Conservation (phyloP, 92 coral and sea anemone genomes). For the Porites cylindrica region DNA sequence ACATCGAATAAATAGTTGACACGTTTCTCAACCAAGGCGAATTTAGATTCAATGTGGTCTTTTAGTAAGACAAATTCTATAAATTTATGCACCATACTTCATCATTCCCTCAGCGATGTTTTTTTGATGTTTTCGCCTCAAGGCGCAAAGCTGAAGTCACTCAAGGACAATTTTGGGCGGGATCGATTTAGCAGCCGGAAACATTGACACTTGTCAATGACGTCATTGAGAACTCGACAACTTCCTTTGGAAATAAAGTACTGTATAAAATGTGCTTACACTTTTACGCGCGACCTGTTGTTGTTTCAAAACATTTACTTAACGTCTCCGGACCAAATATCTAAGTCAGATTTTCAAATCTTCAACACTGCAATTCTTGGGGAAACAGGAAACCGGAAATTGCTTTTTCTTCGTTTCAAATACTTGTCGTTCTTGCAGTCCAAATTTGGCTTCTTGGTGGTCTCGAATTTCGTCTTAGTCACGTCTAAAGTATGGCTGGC, state of each 20-base stretch:
- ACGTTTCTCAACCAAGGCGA: slow-evolving; percentile 44
- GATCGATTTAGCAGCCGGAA: slow-evolving; percentile 42
- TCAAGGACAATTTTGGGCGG: slow-evolving; percentile 29
- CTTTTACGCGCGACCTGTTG: slow-evolving; percentile 13
- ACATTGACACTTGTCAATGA: slow-evolving; percentile 54
- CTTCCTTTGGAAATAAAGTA: slow-evolving; percentile 40
- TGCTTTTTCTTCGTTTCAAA: not conserved
- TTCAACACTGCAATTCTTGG: not conserved
- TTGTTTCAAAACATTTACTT: slow-evolving; percentile 13
- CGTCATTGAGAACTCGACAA: slow-evolving; percentile 35
- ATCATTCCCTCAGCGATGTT: not conserved
- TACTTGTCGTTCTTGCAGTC: slow-evolving; percentile 21
- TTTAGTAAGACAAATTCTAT: slow-evolving; percentile 39
- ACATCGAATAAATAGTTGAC: slow-evolving; percentile 64
- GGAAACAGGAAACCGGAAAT: slow-evolving; percentile 42
- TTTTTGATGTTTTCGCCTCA: not conserved
- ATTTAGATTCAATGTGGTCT: not conserved
- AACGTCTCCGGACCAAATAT: not conserved
- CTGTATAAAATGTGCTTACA: slow-evolving; percentile 10
- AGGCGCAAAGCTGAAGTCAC: not conserved
- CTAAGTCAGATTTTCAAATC: not conserved
- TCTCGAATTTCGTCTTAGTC: slow-evolving; percentile 28
- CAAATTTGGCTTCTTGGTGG: slow-evolving; percentile 31
- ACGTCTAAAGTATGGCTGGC: slow-evolving; percentile 22
- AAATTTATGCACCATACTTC: slow-evolving; percentile 33